Evolutionary conservation across 2,888 invertebrate species (phyloP).

Genomic region (Cosmia pyralina): DNA sequence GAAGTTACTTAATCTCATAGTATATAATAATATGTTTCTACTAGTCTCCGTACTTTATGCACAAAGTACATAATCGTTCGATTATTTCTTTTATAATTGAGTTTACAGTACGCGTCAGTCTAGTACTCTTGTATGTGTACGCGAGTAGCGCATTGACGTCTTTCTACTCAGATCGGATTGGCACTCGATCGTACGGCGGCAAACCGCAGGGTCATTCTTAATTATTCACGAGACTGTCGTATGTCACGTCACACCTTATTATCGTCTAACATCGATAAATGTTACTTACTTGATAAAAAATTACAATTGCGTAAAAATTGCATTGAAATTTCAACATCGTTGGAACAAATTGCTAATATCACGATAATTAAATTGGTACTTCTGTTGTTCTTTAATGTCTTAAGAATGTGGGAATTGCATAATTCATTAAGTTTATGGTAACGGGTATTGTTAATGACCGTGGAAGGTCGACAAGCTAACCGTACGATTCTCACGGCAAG

Average conservation of each 20-base stretch:
- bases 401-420: conserved; percentile 62
- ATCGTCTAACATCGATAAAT: conserved; percentile 56
- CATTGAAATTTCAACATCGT: conserved; percentile 54
- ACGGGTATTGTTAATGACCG: conserved; percentile 64
- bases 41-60: neutral
- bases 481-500: conserved; percentile 62
- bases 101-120: conserved; percentile 27
- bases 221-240: conserved; percentile 54
- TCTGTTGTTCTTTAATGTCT: conserved; percentile 48
- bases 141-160: conserved; percentile 49
- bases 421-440: conserved; percentile 64
- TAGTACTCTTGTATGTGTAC: conserved; percentile 10
- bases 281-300: conserved; percentile 56
- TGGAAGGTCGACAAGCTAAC: conserved; percentile 66
- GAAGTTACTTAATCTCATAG: neutral
- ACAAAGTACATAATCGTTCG: conserved; percentile 13
- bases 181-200: conserved; percentile 45
- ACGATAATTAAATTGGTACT: conserved; percentile 50
- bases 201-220: conserved; percentile 61
- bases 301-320: conserved; percentile 52
- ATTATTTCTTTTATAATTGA: conserved; percentile 29
- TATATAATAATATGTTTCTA: neutral
- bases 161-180: conserved; percentile 48
- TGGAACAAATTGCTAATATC: conserved; percentile 59
- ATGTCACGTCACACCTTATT: conserved; percentile 57